Base-by-base conservation (phyloP, 2,797 vertebrate genomes). In the Odontamblyopus lacepedii region DNA sequence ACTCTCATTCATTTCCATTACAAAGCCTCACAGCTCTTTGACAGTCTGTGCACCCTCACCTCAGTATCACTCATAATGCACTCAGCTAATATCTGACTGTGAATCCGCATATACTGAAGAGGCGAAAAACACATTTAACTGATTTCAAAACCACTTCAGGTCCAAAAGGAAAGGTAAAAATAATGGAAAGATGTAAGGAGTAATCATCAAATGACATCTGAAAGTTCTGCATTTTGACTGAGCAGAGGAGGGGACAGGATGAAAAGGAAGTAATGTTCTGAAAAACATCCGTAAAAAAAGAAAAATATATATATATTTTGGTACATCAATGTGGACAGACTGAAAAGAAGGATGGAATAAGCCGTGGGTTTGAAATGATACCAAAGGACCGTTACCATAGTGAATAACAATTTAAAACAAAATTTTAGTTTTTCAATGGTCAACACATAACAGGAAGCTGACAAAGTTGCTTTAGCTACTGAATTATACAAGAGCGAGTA, bases 1-100 rank as follows among this genome's bases (percentile, higher is more conserved):
- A 89, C 78, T 84, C 77, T 50, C 68, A 75, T 85, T 91, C 78
- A 91, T 92, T 92, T 92, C 88, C 90, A 92, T 90, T 86, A 91
- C 91, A 91, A 91, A 92, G 87, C 85, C 78, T 72, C 79, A 73
- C 82, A 87, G 80, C 83, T 92, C 87, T 56, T 86, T 83, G 56
- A 86, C 85, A 87, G 91, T 93, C 88, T 83, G 77, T 76, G 76
- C 81, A 93, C 89, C 84, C 92, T 92, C 60, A 82, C 78, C 83
- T 88, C 85, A 50, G 75, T 87, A 83, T 93, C 87, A 67, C 51
- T 87, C 90, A 73, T 93, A 92, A 86, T 94, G 87, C 69, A 72
- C 83, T 4, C 61, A 67, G 83, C 92, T 93, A 88, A 88, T 93
- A 86, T 90, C 82, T 72, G 78, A 68, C 70, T 87, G 90, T 78